These are phyloP conservation scores for Heliconius nattereri DNA, from an alignment of 1,140 invertebrate species.

Conservation along the genomic window DNA sequence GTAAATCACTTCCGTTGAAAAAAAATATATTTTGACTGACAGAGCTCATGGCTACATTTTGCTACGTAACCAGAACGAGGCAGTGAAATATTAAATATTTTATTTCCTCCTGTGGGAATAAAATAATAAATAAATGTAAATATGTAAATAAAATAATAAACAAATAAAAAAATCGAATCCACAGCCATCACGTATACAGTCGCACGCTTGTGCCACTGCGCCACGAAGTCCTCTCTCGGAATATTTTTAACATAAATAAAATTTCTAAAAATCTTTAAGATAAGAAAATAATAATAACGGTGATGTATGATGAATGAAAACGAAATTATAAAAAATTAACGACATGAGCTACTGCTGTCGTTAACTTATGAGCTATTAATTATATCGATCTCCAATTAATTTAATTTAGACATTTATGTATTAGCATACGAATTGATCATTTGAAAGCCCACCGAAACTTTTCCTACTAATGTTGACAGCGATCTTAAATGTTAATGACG, in stretches of 20 bases:
- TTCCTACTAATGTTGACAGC: not conserved
- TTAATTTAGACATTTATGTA: not conserved
- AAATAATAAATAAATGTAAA: too few relatives aligned
- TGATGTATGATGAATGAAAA: not conserved
- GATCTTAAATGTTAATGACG: not conserved
- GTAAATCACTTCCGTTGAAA: not conserved
- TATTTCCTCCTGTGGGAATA: not conserved
- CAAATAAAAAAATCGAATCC: too few relatives aligned
- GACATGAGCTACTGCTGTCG: not conserved
- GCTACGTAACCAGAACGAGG: too few relatives aligned
- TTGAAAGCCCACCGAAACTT: conserved; percentile 6
- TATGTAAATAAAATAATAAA: too few relatives aligned
- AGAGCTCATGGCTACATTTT: too few relatives aligned
- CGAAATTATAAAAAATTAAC: not conserved
- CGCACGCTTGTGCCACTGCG: too few relatives aligned
- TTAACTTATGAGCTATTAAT: conserved; percentile 10
- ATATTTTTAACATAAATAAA: not conserved
- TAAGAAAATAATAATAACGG: not conserved
- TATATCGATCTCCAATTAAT: conserved; percentile 9
- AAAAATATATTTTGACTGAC: too few relatives aligned
- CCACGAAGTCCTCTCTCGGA: too few relatives aligned
- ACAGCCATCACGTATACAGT: too few relatives aligned
- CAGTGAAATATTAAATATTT: not conserved
- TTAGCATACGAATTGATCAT: conserved; percentile 1
- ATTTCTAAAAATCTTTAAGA: not conserved